Base-by-base conservation (phyloP, 2,113 vertebrate species). In the Amphilophus citrinellus region DNA sequence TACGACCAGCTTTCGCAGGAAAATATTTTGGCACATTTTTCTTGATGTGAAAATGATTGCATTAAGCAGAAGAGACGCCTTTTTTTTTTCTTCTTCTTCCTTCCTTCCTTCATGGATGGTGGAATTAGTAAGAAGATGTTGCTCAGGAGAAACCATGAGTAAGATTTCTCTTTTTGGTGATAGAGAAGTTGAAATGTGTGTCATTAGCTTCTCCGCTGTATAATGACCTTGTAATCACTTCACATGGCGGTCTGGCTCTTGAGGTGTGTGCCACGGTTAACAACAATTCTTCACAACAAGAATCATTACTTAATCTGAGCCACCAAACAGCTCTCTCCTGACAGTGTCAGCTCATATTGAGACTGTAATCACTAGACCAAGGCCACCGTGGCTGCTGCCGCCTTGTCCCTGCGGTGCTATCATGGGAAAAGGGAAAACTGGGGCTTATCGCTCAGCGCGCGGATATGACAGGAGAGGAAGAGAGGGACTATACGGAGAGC, bases 171-270 rank as follows among this genome's bases (percentile, higher is more conserved):
- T 77, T 87, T 88, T 81, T 44, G 81, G 87, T 91, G 95, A 94
- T 68, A 81, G 94, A 93, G 91, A 88, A 82, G 92, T 90, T 88
- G 88, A 91, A 92, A 92, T 84, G 88, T 84, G 84, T 81, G 71
- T 90, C 89, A 92, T 94, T 94, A 94, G 90, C 88, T 83, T 82
- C 87, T n/a, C 88, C 61, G 58, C 92, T 79, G 84, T 78, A 90
- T 94, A 90, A 94, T 78, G 91, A 93, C 91, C 93, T 91, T 90
- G 92, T 93, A 96, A 95, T 95, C 94, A 94, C 93, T 95, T 92
- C 80, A 94, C 84, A 93, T 68, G 91, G 82, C 62, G 50, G 84
- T 87, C 57, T 42, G 58, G 90, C 87, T 90, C 86, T 90, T 77
- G 87, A 93, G 92, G 91, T 93, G 91, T 92, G 87, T 39, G 83